phyloP scores from a whole-genome alignment of 2,888 invertebrate species.

The Amphipoea oculea region DNA sequence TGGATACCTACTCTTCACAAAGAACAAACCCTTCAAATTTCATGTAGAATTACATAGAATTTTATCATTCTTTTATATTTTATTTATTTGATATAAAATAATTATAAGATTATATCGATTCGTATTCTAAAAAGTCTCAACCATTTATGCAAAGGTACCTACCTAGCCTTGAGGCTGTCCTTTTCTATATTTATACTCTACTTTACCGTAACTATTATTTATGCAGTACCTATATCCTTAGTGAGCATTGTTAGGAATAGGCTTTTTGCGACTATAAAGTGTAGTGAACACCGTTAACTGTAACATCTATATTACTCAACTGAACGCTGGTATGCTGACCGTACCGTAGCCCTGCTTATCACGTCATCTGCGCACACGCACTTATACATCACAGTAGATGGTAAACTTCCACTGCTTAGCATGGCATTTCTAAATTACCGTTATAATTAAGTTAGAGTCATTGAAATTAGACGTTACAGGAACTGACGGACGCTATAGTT shows the following conservation, averaged over 20 bases:
- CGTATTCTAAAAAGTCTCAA: too few species aligned
- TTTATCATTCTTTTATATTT: too few species aligned
- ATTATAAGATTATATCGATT: too few species aligned
- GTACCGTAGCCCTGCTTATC: slow-evolving; percentile 40
- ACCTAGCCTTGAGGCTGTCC: not conserved
- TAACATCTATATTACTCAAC: slow-evolving; percentile 26
- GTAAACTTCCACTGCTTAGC: slow-evolving; percentile 17
- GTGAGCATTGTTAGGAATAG: slow-evolving; percentile 30
- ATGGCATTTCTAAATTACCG: slow-evolving; percentile 27
- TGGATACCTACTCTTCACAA: too few species aligned
- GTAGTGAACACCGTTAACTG: slow-evolving; percentile 24
- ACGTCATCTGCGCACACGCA: slow-evolving; percentile 50
- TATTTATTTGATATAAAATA: too few species aligned
- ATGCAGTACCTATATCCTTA: not conserved
- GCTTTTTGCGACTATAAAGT: slow-evolving; percentile 20
- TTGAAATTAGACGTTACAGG: not conserved
- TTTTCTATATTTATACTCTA: slow-evolving; percentile 21
- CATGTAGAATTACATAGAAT: too few species aligned
- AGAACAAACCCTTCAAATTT: too few species aligned
- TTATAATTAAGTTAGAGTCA: slow-evolving; percentile 21
- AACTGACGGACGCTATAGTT: not conserved
- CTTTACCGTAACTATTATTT: slow-evolving; percentile 23
- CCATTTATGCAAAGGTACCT: too few species aligned
- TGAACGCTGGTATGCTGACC: slow-evolving; percentile 23
- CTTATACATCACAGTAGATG: slow-evolving; percentile 33